These are phyloP conservation scores for Rhinogobius similis DNA, from an alignment of 2,113 vertebrate species.

Conservation along the genomic window DNA sequence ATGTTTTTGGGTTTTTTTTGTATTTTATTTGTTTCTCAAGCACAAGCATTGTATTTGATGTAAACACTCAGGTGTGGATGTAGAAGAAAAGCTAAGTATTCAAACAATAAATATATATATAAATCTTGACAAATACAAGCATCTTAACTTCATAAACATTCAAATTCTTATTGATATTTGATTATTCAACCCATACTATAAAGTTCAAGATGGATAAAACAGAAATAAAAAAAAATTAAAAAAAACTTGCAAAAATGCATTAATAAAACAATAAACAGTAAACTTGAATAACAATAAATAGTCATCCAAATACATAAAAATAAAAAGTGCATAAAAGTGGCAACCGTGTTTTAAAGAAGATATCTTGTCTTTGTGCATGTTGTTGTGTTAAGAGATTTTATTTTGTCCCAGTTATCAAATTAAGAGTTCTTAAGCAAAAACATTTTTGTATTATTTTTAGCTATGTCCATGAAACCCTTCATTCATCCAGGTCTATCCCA, in stretches of 20 bases:
- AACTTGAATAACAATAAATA: neutral
- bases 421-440: neutral
- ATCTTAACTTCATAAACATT: neutral
- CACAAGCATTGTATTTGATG: neutral
- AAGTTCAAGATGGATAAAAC: neutral
- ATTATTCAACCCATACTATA: neutral
- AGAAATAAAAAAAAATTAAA: neutral
- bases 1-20: neutral
- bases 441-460: neutral
- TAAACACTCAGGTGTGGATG: neutral
- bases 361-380: neutral
- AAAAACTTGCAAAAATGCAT: neutral
- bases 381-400: neutral
- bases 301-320: neutral
- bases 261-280: neutral
- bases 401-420: too few relatives aligned
- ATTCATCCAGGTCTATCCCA: neutral
- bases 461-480: neutral
- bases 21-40: neutral
- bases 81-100: neutral
- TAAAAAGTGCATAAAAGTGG: neutral
- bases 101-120: neutral
- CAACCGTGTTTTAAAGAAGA: neutral
- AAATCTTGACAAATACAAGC: neutral
- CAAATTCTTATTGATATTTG: too few relatives aligned